Conservation (phyloP, 2,113 vertebrate species). For the Corythornis vintsioides region DNA sequence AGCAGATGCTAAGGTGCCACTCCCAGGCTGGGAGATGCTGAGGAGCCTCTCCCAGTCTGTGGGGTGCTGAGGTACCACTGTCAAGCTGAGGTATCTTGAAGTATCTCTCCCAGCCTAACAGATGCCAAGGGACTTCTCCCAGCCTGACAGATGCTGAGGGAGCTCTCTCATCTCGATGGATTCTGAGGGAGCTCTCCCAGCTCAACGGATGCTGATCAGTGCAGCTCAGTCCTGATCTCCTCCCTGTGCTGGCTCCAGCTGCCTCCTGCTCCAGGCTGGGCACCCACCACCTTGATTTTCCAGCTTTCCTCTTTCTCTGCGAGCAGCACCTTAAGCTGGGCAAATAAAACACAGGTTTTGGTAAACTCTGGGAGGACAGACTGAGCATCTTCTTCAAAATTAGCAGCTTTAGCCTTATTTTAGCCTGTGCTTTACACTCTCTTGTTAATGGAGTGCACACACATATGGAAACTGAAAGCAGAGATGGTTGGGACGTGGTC, state of each 20-base stretch:
- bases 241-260: neutral
- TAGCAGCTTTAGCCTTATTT: neutral
- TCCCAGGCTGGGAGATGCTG: neutral
- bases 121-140: neutral
- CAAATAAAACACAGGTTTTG: neutral
- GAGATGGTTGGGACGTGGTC: neutral
- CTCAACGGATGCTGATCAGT: accelerated
- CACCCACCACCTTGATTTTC: neutral
- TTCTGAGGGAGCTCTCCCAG: neutral
- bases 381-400: neutral
- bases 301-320: neutral
- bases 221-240: neutral
- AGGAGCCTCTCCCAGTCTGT: neutral
- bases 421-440: neutral
- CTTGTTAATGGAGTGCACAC: neutral
- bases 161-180: neutral
- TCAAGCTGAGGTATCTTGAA: neutral
- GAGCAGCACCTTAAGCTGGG: neutral
- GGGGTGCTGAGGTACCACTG: neutral
- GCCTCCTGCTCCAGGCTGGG: neutral
- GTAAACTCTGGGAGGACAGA: neutral
- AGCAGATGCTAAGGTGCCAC: too few species aligned
- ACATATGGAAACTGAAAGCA: neutral
- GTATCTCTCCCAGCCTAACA: too few species aligned
- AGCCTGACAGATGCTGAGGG: neutral